Evolutionary conservation across 2,113 vertebrate genomes (phyloP).

Genomic region (Coturnix japonica): DNA sequence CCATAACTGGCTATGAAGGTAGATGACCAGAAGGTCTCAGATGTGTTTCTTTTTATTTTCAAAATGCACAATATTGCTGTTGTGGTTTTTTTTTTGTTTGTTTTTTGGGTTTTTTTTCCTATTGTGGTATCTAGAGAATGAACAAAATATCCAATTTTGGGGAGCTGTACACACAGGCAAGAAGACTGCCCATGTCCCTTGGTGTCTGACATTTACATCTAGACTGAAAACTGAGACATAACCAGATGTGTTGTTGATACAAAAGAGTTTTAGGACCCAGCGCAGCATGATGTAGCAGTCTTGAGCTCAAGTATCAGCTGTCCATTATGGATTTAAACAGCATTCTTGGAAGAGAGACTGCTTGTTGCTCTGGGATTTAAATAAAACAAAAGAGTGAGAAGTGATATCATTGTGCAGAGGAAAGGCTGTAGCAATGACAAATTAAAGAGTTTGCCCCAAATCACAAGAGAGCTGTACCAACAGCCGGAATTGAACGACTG

Average conservation of each 20-base stretch:
- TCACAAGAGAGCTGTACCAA: background rate
- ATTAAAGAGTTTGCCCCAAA: background rate
- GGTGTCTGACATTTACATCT: background rate
- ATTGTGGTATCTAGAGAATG: background rate
- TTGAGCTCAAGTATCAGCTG: background rate
- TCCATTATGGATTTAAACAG: background rate
- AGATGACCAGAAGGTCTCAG: background rate
- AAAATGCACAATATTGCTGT: background rate
- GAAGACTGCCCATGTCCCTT: rapidly evolving
- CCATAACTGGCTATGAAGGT: rapidly evolving
- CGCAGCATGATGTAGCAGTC: rapidly evolving
- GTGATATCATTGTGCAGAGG: background rate
- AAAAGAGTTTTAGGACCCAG: background rate
- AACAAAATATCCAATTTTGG: rapidly evolving
- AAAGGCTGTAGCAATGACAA: background rate
- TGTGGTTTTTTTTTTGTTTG: no score
- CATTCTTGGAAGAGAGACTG: background rate
- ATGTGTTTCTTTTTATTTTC: background rate
- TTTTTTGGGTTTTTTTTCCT: no score
- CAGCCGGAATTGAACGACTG: background rate
- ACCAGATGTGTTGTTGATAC: rapidly evolving
- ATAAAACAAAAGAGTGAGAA: background rate
- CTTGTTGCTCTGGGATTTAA: background rate
- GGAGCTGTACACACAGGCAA: background rate
- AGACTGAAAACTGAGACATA: background rate